phyloP scores from a whole-genome alignment of 2,797 vertebrate genomes.

The Sebastes itinus region DNA sequence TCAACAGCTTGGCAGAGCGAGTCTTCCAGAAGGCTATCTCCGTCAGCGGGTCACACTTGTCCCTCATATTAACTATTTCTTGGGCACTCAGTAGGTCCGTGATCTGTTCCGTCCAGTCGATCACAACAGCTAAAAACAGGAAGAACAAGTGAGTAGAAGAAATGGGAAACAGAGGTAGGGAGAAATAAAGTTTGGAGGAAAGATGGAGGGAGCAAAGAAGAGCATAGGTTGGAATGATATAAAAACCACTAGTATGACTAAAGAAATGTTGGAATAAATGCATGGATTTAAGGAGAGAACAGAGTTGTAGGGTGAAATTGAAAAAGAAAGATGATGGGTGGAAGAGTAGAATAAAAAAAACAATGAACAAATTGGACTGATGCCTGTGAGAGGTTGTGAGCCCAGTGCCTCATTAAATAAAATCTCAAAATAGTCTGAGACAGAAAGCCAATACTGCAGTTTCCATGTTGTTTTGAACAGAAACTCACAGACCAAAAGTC shows the following conservation, averaged over 20 bases:
- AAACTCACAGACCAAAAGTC: background rate
- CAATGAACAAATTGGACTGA: background rate
- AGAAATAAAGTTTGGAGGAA: background rate
- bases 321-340: background rate
- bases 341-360: background rate
- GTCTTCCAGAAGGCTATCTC: slow-evolving; percentile 89
- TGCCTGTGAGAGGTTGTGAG: background rate
- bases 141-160: background rate
- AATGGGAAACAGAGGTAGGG: background rate
- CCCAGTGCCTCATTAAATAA: background rate
- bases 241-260: background rate
- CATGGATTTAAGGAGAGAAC: background rate
- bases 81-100: slow-evolving; percentile 86
- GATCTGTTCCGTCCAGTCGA: slow-evolving; percentile 83
- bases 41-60: slow-evolving; percentile 84
- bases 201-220: background rate
- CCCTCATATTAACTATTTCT: slow-evolving; percentile 76
- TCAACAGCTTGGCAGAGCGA: slow-evolving; percentile 83
- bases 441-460: background rate
- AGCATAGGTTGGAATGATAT: background rate
- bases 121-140: slow-evolving; percentile 52
- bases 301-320: background rate
- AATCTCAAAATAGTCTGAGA: background rate
- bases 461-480: background rate
- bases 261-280: background rate